A percentile compares a stretch with the other conserved stretches of the same genome.
Conservation (phyloP, 2,113 vertebrate species). For the Ochotona curzoniae region DNA sequence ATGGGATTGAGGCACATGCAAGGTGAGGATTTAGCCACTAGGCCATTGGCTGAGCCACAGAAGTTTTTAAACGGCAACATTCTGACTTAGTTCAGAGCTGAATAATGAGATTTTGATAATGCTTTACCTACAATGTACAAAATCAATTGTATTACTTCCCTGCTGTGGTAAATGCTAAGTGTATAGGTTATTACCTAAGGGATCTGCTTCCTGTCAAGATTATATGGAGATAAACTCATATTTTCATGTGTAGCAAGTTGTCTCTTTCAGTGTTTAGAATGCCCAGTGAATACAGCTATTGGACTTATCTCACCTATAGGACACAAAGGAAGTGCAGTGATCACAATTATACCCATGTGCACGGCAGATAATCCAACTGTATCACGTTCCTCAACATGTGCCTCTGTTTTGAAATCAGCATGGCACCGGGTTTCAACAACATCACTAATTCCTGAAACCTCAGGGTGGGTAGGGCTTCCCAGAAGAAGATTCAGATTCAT, state of each 20-base stretch:
- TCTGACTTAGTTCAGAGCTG: conserved; percentile 45
- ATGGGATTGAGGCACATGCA: too few relatives aligned
- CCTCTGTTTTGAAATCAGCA: not conserved
- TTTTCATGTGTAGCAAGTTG: not conserved
- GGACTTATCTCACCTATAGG: not conserved
- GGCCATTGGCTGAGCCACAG: too few relatives aligned
- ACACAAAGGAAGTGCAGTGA: not conserved
- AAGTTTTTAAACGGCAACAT: not conserved
- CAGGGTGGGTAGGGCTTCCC: not conserved
- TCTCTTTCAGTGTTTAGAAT: not conserved
- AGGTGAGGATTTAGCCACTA: too few relatives aligned
- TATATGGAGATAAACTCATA: not conserved
- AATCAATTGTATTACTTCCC: not conserved
- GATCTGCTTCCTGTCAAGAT: conserved; percentile 21
- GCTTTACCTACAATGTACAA: not conserved
- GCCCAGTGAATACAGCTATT: not conserved
- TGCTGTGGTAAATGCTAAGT: conserved; percentile 34
- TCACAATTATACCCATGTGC: not conserved
- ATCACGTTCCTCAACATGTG: not conserved
- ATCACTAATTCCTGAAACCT: not conserved
- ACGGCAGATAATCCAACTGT: not conserved
- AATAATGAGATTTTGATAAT: conserved; percentile 48
- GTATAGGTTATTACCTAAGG: not conserved
- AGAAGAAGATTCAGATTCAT: not conserved
- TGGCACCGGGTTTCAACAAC: not conserved